These are phyloP conservation scores for Podargus strigoides DNA, from an alignment of 2,797 vertebrate genomes.

Conservation along the genomic window DNA sequence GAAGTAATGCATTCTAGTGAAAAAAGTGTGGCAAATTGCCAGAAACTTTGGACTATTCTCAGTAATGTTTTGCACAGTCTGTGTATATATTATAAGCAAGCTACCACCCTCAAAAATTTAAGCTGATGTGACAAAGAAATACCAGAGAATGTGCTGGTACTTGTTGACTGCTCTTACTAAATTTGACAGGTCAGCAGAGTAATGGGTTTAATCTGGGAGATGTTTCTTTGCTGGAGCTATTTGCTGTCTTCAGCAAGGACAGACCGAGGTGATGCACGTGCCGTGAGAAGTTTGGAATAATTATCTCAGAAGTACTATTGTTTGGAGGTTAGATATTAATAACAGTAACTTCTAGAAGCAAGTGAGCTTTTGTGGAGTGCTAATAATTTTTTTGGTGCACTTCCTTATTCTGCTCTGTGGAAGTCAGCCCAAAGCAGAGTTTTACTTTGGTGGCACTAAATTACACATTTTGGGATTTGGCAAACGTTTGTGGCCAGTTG, in stretches of 20 bases:
- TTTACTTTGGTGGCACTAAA: neutral
- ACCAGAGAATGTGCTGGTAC: neutral
- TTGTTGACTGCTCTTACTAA: neutral
- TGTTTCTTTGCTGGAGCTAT: neutral
- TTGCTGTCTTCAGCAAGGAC: neutral
- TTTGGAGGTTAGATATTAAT: neutral
- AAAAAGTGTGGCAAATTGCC: slow-evolving; percentile 18
- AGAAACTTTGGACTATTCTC: slow-evolving; percentile 25
- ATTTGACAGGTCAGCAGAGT: too few relatives aligned
- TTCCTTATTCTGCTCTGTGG: neutral
- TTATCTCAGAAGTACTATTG: neutral
- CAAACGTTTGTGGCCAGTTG: neutral
- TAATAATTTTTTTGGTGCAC: neutral
- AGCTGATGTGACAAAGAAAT: neutral
- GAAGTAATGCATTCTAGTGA: neutral
- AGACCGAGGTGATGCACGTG: rapidly evolving
- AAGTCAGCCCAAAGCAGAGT: neutral
- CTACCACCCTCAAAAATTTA: neutral
- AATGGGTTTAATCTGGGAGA: neutral
- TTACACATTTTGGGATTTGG: neutral
- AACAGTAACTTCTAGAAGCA: neutral
- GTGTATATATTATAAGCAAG: neutral
- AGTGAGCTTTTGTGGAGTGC: neutral
- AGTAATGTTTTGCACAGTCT: neutral
- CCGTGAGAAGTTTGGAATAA: neutral